These are phyloP conservation scores for Malurus splendens DNA, from an alignment of 2,797 vertebrate species.

Conservation along the genomic window DNA sequence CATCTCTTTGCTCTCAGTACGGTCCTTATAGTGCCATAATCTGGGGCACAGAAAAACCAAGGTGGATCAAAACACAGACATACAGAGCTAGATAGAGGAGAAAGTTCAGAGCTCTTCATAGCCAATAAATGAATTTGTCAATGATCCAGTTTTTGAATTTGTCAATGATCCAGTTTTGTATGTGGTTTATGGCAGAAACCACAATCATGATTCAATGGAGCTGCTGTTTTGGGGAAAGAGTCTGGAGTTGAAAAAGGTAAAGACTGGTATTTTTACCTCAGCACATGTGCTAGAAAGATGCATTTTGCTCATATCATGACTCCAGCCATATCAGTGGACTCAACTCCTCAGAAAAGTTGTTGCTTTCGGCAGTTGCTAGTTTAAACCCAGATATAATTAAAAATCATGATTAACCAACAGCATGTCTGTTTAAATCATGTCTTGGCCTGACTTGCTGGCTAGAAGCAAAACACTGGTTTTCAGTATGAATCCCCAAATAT, in stretches of 20 bases:
- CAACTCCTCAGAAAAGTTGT: neutral
- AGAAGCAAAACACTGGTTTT: neutral
- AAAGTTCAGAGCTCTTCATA: neutral
- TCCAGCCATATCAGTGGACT: neutral
- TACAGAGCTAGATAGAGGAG: neutral
- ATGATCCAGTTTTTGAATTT: neutral
- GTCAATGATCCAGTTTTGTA: neutral
- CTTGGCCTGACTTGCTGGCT: neutral
- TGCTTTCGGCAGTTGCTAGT: neutral
- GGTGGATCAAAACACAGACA: neutral
- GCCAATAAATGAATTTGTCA: neutral
- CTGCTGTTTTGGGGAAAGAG: neutral
- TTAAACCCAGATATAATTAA: neutral
- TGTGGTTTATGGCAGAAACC: neutral
- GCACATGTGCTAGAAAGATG: neutral
- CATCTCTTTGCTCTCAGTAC: neutral
- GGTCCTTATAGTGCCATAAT: neutral
- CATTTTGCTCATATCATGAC: neutral
- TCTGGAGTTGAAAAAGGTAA: neutral
- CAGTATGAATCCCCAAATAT: neutral
- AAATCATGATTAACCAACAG: neutral
- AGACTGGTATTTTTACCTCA: rapidly evolving
- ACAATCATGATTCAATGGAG: rapidly evolving
- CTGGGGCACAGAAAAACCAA: neutral
- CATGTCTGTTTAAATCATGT: rapidly evolving